Conservation (phyloP, 2,113 vertebrate species). For the Pionites leucogaster region DNA sequence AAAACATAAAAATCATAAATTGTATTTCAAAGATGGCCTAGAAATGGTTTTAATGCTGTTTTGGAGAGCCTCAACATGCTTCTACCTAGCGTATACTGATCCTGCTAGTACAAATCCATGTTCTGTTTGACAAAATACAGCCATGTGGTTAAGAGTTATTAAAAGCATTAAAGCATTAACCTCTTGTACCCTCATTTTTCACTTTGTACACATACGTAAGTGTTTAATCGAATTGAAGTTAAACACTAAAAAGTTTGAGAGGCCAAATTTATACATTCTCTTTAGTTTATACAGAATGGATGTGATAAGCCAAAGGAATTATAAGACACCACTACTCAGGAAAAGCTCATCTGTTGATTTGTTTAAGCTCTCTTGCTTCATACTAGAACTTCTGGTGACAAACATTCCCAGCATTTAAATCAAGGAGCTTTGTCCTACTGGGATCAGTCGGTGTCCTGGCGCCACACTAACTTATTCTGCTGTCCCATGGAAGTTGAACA, state of each 20-base stretch:
- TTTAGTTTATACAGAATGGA: slow-evolving; percentile 63
- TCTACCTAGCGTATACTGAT: slow-evolving; percentile 24
- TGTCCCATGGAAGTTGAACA: neutral
- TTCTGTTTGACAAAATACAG: slow-evolving; percentile 78
- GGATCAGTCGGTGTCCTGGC: neutral
- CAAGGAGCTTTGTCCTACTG: slow-evolving; percentile 25
- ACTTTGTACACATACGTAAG: slow-evolving; percentile 74
- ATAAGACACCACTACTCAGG: slow-evolving; percentile 29
- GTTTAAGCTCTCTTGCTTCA: slow-evolving; percentile 48
- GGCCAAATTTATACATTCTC: slow-evolving; percentile 67
- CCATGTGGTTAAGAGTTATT: slow-evolving; percentile 73
- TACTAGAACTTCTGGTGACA: slow-evolving; percentile 6
- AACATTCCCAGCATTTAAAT: slow-evolving; percentile 35
- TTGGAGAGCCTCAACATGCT: slow-evolving; percentile 8
- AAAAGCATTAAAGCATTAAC: slow-evolving; percentile 83
- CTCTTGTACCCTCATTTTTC: slow-evolving; percentile 79
- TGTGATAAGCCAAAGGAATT: slow-evolving; percentile 63
- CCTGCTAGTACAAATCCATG: slow-evolving; percentile 41
- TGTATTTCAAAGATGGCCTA: slow-evolving; percentile 34
- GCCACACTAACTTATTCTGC: neutral
- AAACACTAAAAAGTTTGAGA: slow-evolving; percentile 73
- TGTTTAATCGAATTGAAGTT: slow-evolving; percentile 76
- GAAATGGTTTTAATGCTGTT: neutral
- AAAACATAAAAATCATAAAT: neutral
- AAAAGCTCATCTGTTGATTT: slow-evolving; percentile 41